These are phyloP conservation scores for Collichthys lucidus DNA, from an alignment of 2,113 vertebrate genomes.

Conservation along the genomic window DNA sequence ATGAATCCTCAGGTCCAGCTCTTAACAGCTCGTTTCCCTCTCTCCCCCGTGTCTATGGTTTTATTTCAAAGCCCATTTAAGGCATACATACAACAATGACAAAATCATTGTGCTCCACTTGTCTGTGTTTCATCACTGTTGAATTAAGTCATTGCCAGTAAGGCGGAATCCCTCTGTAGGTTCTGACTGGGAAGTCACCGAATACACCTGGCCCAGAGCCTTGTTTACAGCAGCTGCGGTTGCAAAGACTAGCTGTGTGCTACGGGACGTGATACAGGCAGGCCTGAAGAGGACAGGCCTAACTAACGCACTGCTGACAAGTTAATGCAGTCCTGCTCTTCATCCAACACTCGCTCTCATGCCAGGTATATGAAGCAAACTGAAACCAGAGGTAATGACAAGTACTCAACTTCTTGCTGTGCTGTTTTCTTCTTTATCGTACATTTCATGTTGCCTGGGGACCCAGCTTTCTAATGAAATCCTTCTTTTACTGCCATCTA, in stretches of 20 bases:
- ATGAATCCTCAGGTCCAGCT: constrained; percentile 13
- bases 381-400: constrained; percentile 29
- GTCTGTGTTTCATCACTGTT: constrained; percentile 40
- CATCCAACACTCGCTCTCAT: constrained; percentile 28
- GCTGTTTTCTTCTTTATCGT: constrained; percentile 13
- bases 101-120: constrained; percentile 15
- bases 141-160: constrained; percentile 48
- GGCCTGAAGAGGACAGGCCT: constrained; percentile 8
- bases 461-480: constrained; percentile 46
- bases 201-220: constrained; percentile 59
- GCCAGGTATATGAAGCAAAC: constrained; percentile 24
- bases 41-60: neutral
- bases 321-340: constrained; percentile 41
- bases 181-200: constrained; percentile 33
- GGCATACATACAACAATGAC: constrained; percentile 22
- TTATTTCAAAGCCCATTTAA: constrained; percentile 40
- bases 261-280: constrained; percentile 24
- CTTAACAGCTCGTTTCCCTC: neutral
- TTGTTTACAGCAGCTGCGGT: constrained; percentile 62
- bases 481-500: constrained; percentile 14
- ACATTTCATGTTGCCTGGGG: constrained; percentile 21
- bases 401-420: constrained; percentile 13
- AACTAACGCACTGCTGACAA: constrained; percentile 35
- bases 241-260: constrained; percentile 12
- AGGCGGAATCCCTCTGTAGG: constrained; percentile 17